These are phyloP conservation scores for Poeciliopsis retropinna DNA, from an alignment of 2,113 vertebrate genomes.

Conservation along the genomic window DNA sequence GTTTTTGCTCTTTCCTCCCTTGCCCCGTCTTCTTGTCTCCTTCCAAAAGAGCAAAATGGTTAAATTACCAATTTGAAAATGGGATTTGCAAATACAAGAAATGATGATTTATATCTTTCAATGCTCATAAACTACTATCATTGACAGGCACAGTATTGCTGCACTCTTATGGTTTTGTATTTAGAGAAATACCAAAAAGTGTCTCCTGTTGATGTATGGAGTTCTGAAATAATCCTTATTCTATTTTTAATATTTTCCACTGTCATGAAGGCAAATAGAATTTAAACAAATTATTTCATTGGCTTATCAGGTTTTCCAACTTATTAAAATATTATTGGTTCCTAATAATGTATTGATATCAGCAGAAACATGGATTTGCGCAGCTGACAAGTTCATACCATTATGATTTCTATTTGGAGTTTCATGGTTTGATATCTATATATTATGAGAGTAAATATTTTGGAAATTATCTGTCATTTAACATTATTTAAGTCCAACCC, in stretches of 20 bases:
- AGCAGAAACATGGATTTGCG: not conserved
- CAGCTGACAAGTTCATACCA: not conserved
- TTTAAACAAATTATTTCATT: too few relatives aligned
- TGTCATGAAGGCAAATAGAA: too few relatives aligned
- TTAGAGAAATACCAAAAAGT: too few relatives aligned
- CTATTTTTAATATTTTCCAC: not conserved
- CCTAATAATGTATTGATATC: too few relatives aligned
- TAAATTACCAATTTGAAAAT: constrained; percentile 32
- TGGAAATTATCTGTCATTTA: too few relatives aligned
- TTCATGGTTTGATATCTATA: not conserved
- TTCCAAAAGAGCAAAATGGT: constrained; percentile 20
- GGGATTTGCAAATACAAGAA: constrained; percentile 16
- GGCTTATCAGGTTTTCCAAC: too few relatives aligned
- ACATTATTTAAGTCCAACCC: too few relatives aligned
- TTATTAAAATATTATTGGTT: too few relatives aligned
- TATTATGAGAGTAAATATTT: too few relatives aligned
- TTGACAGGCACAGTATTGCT: too few relatives aligned
- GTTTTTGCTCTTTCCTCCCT: constrained; percentile 23
- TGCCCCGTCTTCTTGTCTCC: constrained; percentile 18
- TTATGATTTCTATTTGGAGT: not conserved
- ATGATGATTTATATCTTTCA: not conserved
- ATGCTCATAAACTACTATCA: not conserved
- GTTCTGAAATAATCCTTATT: not conserved
- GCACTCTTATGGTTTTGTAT: too few relatives aligned
- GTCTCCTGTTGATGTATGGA: not conserved